Base-by-base conservation (phyloP, 2,888 invertebrate genomes). In the Monochamus alternatus region DNA sequence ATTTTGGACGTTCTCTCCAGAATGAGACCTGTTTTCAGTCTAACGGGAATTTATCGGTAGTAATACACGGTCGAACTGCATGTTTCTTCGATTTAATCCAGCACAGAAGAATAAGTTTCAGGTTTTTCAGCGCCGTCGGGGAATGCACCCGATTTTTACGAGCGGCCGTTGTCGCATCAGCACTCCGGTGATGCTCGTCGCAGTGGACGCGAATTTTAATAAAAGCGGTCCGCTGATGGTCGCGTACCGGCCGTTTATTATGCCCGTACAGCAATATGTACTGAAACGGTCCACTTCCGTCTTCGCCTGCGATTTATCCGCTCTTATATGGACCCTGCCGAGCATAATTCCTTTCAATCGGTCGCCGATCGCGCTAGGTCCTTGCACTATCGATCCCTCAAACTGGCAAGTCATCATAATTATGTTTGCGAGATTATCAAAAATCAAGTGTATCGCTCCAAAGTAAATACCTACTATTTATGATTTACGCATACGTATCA, bases 91-190 rank as follows among this genome's bases (percentile, higher is more conserved):
- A 32, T 66, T 52, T 52, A 66, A 66, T 52, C 51, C 30, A 12
- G 32, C 22, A 7, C n/a, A 30, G 66, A 66, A 30, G 52, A 66
- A 66, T 66, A 64, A 76, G 68, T 65, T 58, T 75, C 69, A 47
- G 64, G 47, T 63, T 62, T 59, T 55, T 59, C 58, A 1, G 38
- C 31, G n/a, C 43, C 22, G 55, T 12, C 30, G 66, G 60, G 72
- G 77, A 67, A 72, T 69, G 74, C 65, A 63, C 78, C 79, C 75
- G 77, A 80, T 81, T 84, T 85, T 84, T 84, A 84, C 81, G 84
- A 84, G 77, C 81, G 77, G 81, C 81, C 82, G 81, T 84, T 84
- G 82, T 84, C 84, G 81, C 84, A 84, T 85, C 85, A 85, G 84
- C 85, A 84, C 82, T 81, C 77, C 76, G 80, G 70, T 55, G 52